Conservation (phyloP, 2,888 invertebrate species). For the Lepeophtheirus nordmannii region DNA sequence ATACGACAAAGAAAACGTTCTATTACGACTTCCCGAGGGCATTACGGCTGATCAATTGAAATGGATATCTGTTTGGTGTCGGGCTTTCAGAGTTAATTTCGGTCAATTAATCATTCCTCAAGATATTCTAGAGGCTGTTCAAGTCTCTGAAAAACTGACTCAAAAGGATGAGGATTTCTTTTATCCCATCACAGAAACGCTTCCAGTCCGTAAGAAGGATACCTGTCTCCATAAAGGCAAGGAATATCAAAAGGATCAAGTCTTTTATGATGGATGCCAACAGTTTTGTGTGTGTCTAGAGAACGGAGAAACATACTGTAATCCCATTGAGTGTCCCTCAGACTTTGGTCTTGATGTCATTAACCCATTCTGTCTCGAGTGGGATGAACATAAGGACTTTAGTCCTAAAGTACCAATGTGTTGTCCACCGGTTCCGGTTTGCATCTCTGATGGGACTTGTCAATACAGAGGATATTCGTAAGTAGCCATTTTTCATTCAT, state of each 20-base stretch:
- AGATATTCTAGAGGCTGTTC: background rate
- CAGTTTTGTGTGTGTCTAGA: conserved; percentile 59
- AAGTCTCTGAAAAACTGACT: background rate
- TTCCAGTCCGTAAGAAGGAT: background rate
- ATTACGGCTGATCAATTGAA: conserved; percentile 62
- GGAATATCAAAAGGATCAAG: conserved; percentile 40
- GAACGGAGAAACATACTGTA: conserved; percentile 51
- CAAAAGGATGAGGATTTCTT: background rate
- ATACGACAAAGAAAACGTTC: conserved; percentile 64
- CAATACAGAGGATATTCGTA: conserved; percentile 47
- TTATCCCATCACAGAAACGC: background rate
- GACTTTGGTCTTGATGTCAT: conserved; percentile 69
- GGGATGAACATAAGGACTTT: conserved; percentile 43
- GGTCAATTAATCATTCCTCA: conserved; percentile 20
- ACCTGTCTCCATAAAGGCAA: conserved; percentile 33
- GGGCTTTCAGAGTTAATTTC: background rate
- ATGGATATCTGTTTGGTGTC: conserved; percentile 46
- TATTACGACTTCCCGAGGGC: conserved; percentile 70
- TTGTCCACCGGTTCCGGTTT: conserved; percentile 41
- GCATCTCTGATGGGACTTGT: conserved; percentile 67
- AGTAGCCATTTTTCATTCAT: background rate
- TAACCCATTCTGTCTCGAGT: conserved; percentile 64
- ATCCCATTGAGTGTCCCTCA: conserved; percentile 62
- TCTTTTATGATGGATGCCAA: conserved; percentile 66
- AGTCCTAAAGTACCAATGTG: conserved; percentile 30